Base-by-base conservation (phyloP, 2,113 vertebrate species). In the Aptenodytes patagonicus region DNA sequence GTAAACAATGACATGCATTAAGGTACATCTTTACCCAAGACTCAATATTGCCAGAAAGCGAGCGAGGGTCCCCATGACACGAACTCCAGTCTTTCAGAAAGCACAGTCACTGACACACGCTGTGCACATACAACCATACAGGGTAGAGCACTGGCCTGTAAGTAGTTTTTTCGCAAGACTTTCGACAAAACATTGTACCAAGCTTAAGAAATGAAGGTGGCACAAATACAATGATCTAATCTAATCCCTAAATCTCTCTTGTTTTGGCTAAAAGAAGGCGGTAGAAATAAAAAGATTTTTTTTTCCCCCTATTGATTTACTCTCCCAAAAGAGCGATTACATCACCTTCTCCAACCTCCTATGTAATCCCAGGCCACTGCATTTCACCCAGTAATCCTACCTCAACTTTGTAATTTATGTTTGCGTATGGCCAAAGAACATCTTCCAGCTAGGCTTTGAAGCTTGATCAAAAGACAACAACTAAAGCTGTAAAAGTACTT, bases 1-100 rank as follows among this genome's bases (percentile, higher is more conserved):
- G 10, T 29, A 60, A 49, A 54, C 57, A 42, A 11, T 0, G 11
- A 49, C 18, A 64, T 13, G 7, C 22, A 46, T 6, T 69, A 22
- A 73, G 34, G 69, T 14, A 17, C 3, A 17, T n/a, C 66, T 87
- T 49, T 6, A 65, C 25, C 34, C 34, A 19, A 42, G 31, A 47
- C 20, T 22, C 32, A 61, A 1, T 2, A 20, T 3, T 9, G 28
- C 4, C 64, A 28, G 52, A n/a, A 21, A 64, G 66, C 0, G 2
- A 83, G 46, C 0, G 1, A 87, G 57, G 24, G 29, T 73, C 46
- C 38, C 46, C 0, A 0, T 0, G 5, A 24, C 17, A 18, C 0
- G 0, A 81, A 40, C 18, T 40, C 18, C 61, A 40, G 70, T 25
- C 66, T 21, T 46, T 61, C 49, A 32, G 58, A 47, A 19, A 51